Percentiles rank a stretch among this genome's conserved stretches.
These are phyloP conservation scores for Apostichopus parvimensis DNA, from an alignment of 35 echinoderm and acorn worm genomes.

Conservation along the genomic window DNA sequence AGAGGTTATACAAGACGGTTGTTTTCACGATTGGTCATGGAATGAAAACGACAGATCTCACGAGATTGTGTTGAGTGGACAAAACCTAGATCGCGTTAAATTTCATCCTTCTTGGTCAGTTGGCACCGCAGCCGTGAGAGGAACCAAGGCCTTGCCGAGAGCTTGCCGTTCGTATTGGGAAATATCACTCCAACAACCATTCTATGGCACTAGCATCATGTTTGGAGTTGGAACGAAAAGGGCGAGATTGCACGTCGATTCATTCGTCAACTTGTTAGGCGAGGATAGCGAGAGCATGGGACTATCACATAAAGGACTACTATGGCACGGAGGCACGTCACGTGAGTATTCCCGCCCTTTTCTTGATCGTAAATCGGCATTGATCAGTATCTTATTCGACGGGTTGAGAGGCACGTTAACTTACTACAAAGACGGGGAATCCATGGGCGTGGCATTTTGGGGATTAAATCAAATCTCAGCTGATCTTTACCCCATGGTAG, in stretches of 20 bases:
- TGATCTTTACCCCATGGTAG: constrained; percentile 81
- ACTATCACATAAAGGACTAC: constrained; percentile 83
- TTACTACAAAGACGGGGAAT: constrained; percentile 80
- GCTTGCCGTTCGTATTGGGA: constrained; percentile 84
- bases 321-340: constrained; percentile 78
- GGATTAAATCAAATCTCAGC: constrained; percentile 49
- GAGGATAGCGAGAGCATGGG: constrained; percentile 86
- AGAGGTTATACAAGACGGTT: constrained; percentile 57
- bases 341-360: constrained; percentile 79
- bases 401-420: constrained; percentile 76
- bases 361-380: constrained; percentile 65
- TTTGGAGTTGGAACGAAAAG: constrained; percentile 78
- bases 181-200: constrained; percentile 49
- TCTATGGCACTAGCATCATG: constrained; percentile 96
- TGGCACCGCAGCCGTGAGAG: constrained; percentile 81
- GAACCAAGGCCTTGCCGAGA: constrained; percentile 59
- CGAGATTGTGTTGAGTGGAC: constrained; percentile 66
- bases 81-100: constrained; percentile 42
- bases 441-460: constrained; percentile 81
- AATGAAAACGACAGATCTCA: constrained; percentile 77
- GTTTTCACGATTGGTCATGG: constrained; percentile 88
- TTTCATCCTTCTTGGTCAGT: constrained; percentile 97
- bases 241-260: constrained; percentile 74
- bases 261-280: constrained; percentile 85
- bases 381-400: constrained; percentile 76